A percentile compares a stretch with the other conserved stretches of the same genome.
phyloP scores from a whole-genome alignment of 2,113 vertebrate genomes.

The Trichomycterus rosablanca region DNA sequence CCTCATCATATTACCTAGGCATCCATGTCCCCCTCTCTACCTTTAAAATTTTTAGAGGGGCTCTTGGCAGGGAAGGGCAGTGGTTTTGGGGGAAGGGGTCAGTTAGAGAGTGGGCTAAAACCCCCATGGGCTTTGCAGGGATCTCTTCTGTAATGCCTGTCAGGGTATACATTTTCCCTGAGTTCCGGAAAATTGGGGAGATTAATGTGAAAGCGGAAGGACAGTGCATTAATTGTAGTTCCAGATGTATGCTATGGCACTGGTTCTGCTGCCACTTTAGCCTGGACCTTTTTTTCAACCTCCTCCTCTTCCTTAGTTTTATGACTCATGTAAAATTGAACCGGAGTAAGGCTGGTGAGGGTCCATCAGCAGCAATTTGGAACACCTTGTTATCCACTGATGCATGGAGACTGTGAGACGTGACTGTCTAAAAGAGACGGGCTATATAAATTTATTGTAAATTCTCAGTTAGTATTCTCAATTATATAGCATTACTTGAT shows the following conservation, averaged over 20 bases:
- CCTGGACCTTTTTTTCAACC: conserved; percentile 33
- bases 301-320: conserved; percentile 49
- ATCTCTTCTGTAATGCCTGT: conserved; percentile 52
- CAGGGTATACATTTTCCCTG: conserved; percentile 59
- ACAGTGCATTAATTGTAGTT: conserved; percentile 62
- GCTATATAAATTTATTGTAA: conserved; percentile 5
- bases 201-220: conserved; percentile 66
- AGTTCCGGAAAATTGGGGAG: conserved; percentile 69
- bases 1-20: conserved; percentile 32
- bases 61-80: conserved; percentile 24
- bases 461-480: not conserved
- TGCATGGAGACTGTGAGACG: conserved; percentile 20
- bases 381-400: conserved; percentile 65
- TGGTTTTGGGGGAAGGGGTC: conserved; percentile 6
- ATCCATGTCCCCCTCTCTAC: conserved; percentile 31
- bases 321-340: conserved; percentile 66
- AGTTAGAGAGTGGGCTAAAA: conserved; percentile 39
- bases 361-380: conserved; percentile 62
- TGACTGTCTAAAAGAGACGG: conserved; percentile 2
- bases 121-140: conserved; percentile 49
- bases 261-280: conserved; percentile 39
- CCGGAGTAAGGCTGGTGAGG: conserved; percentile 45
- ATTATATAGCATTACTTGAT: not conserved
- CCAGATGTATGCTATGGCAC: conserved; percentile 59
- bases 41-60: conserved; percentile 26